Conservation (phyloP, 2,888 invertebrate genomes). For the Dolichopus griseipennis region DNA sequence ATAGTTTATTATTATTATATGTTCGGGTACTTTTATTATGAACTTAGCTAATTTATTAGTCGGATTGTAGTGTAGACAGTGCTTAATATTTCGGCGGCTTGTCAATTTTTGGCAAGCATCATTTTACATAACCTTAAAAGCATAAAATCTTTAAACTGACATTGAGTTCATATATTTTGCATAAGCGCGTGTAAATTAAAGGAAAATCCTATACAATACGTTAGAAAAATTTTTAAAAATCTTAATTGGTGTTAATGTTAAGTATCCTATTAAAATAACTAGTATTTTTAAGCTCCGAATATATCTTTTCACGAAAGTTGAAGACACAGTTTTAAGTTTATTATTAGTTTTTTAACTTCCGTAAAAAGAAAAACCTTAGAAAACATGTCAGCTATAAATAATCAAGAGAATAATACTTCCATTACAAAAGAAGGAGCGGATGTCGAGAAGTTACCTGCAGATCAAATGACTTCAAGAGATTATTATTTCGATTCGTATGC, state of each 20-base stretch:
- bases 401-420: neutral
- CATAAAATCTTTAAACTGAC: neutral
- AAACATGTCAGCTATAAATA: neutral
- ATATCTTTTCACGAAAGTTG: no score
- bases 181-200: neutral
- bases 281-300: no score
- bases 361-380: neutral
- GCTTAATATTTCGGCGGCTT: neutral
- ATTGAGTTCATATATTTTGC: neutral
- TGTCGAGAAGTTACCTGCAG: conserved; percentile 42
- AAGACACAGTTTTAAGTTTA: no score
- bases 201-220: no score
- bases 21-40: no score
- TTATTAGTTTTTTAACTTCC: neutral
- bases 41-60: no score
- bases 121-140: neutral
- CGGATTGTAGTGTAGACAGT: no score
- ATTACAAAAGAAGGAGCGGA: neutral
- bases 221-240: no score
- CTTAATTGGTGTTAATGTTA: no score
- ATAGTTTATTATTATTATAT: no score
- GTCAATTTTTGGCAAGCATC: neutral
- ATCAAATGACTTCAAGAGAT: conserved; percentile 98
- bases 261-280: no score
- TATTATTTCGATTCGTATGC: conserved; percentile 99